Conservation (phyloP, 1,140 invertebrate genomes). For the Marisa cornuarietis region DNA sequence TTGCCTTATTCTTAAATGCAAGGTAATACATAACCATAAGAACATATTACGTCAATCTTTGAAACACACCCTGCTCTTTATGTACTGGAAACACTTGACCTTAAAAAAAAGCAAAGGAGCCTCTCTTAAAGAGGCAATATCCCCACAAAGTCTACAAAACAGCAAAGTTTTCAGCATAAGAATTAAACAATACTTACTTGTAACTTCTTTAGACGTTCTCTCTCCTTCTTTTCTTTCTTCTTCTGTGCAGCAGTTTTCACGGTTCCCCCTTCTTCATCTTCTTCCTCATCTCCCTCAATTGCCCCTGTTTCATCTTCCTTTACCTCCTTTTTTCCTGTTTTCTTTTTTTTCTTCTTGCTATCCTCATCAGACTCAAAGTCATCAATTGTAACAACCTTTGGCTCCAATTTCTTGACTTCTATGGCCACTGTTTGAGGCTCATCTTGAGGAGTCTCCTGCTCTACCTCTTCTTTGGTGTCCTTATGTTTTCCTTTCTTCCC, state of each 20-base stretch:
- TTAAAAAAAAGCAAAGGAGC: too few species aligned
- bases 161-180: too few species aligned
- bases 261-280: conserved; percentile 71
- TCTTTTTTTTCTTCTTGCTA: conserved; percentile 52
- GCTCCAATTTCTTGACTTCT: conserved; percentile 34
- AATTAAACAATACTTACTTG: conserved; percentile 33
- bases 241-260: conserved; percentile 66
- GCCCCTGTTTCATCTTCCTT: conserved; percentile 36
- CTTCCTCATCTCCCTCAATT: conserved; percentile 63
- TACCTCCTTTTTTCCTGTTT: conserved; percentile 40
- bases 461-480: conserved; percentile 28
- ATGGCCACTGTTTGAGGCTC: conserved; percentile 54
- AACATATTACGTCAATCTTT: not conserved
- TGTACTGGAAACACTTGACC: not conserved
- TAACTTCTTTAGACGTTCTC: conserved; percentile 58
- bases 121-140: too few species aligned
- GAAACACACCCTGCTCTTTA: not conserved
- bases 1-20: not conserved
- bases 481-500: conserved; percentile 67
- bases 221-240: conserved; percentile 56
- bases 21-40: too few species aligned
- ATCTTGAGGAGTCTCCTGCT: conserved; percentile 44
- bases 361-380: conserved; percentile 48
- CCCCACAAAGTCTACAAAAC: too few species aligned
- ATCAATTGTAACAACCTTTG: conserved; percentile 41